Evolutionary conservation across 2,113 vertebrate genomes (phyloP).

Genomic region (Seriola quinqueradiata): DNA sequence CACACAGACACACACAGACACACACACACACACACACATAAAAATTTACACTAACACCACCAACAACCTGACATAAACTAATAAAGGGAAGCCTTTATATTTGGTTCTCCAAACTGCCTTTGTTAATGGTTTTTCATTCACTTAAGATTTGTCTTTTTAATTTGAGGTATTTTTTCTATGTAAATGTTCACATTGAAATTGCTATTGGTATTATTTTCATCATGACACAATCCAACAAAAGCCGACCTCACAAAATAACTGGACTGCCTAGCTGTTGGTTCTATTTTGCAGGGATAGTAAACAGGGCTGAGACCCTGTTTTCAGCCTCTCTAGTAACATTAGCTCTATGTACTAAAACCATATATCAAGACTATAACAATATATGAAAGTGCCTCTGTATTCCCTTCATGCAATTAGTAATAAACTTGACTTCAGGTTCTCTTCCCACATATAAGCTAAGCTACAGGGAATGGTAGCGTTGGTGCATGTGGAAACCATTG

Average conservation of each 20-base stretch:
- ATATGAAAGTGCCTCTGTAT: constrained; percentile 86
- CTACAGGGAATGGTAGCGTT: constrained; percentile 68
- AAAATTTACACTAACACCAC: constrained; percentile 45
- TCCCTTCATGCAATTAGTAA: constrained; percentile 84
- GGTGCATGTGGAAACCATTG: constrained; percentile 72
- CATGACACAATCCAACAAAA: constrained; percentile 73
- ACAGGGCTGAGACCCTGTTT: constrained; percentile 63
- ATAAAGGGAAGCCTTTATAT: constrained; percentile 82
- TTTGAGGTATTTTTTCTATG: constrained; percentile 74
- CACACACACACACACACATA: constrained; percentile 1
- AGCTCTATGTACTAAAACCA: constrained; percentile 74
- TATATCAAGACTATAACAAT: constrained; percentile 78
- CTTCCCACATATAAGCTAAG: constrained; percentile 81
- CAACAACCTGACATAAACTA: constrained; percentile 53
- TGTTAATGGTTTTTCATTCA: constrained; percentile 80
- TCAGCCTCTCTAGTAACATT: constrained; percentile 73
- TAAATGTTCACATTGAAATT: constrained; percentile 74
- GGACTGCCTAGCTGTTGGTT: constrained; percentile 85
- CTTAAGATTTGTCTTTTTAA: constrained; percentile 74
- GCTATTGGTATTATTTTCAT: constrained; percentile 66
- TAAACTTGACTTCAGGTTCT: constrained; percentile 83
- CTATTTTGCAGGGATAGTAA: constrained; percentile 81
- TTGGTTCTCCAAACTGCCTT: constrained; percentile 80
- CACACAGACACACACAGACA: neutral
- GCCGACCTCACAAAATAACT: constrained; percentile 86